These are phyloP conservation scores for Phyllopteryx taeniolatus DNA, from an alignment of 2,113 vertebrate species.

Conservation along the genomic window DNA sequence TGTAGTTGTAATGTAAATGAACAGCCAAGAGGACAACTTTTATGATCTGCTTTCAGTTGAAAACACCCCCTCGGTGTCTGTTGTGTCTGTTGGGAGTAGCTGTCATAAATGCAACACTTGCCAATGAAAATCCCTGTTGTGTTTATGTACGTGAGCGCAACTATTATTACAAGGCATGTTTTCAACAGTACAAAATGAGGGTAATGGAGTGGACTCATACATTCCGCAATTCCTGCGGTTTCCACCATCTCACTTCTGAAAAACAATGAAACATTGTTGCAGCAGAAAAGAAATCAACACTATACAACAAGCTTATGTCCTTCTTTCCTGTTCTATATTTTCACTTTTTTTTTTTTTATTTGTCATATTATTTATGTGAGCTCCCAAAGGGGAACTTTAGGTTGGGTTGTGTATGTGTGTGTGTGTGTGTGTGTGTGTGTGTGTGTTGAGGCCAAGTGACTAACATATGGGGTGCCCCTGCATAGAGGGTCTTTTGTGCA, in stretches of 20 bases:
- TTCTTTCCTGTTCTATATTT: slow-evolving; percentile 23
- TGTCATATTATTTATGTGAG: slow-evolving; percentile 66
- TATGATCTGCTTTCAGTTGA: background rate
- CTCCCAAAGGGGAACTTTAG: slow-evolving; percentile 28
- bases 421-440: slow-evolving; percentile 21
- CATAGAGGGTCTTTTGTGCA: slow-evolving; percentile 74
- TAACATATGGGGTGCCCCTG: slow-evolving; percentile 56
- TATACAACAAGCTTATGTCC: slow-evolving; percentile 26
- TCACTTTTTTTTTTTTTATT: slow-evolving; percentile 69
- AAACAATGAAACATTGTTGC: slow-evolving; percentile 69
- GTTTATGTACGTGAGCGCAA: slow-evolving; percentile 55
- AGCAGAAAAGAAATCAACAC: slow-evolving; percentile 31
- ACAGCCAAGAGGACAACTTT: background rate
- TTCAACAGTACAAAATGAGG: slow-evolving; percentile 37
- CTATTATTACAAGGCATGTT: slow-evolving; percentile 59
- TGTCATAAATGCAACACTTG: slow-evolving; percentile 28
- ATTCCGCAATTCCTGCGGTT: slow-evolving; percentile 63
- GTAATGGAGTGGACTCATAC: slow-evolving; percentile 48
- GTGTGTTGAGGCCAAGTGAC: slow-evolving; percentile 9
- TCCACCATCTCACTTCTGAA: slow-evolving; percentile 10
- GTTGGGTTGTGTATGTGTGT: slow-evolving; percentile 13
- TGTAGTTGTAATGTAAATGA: background rate
- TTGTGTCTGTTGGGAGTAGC: slow-evolving; percentile 34
- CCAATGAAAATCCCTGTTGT: slow-evolving; percentile 56
- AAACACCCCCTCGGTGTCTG: slow-evolving; percentile 19